Evolutionary conservation across 2,113 vertebrate species (phyloP), one percentile per base, ranked within the genome.

Genomic region (Castor canadensis): DNA sequence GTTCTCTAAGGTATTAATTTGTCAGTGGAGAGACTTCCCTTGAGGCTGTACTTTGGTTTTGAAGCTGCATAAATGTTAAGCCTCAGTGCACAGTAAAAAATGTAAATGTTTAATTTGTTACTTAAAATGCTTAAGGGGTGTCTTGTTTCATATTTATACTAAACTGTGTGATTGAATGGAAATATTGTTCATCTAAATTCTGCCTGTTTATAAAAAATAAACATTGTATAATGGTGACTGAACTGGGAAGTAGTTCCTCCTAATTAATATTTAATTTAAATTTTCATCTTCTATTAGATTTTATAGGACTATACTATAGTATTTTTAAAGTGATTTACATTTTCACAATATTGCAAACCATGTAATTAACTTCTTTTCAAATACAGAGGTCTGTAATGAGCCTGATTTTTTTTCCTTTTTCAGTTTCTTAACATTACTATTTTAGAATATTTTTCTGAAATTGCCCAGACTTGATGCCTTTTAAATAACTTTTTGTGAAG

Each of bases 1-100:
- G 98, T 98, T 99, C 98, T 99, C 98, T 97, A 98, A 99, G 99
- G 99, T 99, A 99, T 99, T 99, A 98, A 99, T 99, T 99, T 99
- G 98, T 98, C 98, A 98, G 98, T 97, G 97, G 98, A 98, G 98
- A 98, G 98, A 98, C 98, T 97, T 98, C 98, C 99, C 99, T 98
- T 97, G 98, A 98, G 99, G 98, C 98, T 98, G 97, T 98, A 97
- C 98, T 98, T 98, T 98, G 98, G 98, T 98, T 98, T 98, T 98
- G 98, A 98, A 98, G 98, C 98, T 98, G 98, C 98, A 98, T 98
- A 98, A 98, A 99, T 98, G 98, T 98, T 99, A 98, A 98, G 98
- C 98, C 97, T 98, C 98, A 96, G 98, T 99, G 98, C 98, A 98
- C 98, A 98, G 98, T 98, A 98, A 99, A 99, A 98, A 99, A 98